These are phyloP conservation scores for Acromyrmex charruanus DNA, from an alignment of 1,140 invertebrate genomes.

Conservation along the genomic window DNA sequence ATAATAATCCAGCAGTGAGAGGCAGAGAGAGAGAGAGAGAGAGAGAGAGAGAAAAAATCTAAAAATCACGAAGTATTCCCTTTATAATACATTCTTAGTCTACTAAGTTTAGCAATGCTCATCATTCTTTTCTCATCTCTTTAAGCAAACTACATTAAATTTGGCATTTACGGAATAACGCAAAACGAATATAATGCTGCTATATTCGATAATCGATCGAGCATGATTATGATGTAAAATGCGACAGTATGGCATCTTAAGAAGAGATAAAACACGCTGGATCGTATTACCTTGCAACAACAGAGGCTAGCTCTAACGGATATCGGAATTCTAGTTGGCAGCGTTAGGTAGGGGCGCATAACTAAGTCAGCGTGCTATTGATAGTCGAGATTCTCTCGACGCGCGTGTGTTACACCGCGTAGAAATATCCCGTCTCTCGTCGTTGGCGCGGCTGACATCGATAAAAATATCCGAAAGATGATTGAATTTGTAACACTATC, in stretches of 20 bases:
- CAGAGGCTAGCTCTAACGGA: conserved; percentile 49
- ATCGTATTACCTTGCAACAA: conserved; percentile 57
- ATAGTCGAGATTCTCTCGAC: conserved; percentile 59
- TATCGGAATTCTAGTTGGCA: conserved; percentile 62
- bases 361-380: conserved; percentile 62
- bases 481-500: conserved; percentile 64
- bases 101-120: neutral
- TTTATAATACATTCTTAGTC: neutral
- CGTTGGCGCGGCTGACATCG: conserved; percentile 45
- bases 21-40: too few species aligned
- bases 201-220: conserved; percentile 11
- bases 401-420: conserved; percentile 51
- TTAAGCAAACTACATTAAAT: neutral
- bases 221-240: conserved; percentile 3
- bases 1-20: too few species aligned
- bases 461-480: conserved; percentile 62
- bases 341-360: conserved; percentile 52
- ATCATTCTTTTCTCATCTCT: neutral
- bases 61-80: neutral
- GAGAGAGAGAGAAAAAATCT: too few species aligned
- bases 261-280: conserved; percentile 49
- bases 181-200: neutral
- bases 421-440: conserved; percentile 50
- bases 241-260: conserved; percentile 25
- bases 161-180: neutral